A percentile compares a stretch with the other conserved stretches of the same genome.
Evolutionary conservation across 2,113 vertebrate genomes (phyloP).

Genomic region (Kryptolebias marmoratus): DNA sequence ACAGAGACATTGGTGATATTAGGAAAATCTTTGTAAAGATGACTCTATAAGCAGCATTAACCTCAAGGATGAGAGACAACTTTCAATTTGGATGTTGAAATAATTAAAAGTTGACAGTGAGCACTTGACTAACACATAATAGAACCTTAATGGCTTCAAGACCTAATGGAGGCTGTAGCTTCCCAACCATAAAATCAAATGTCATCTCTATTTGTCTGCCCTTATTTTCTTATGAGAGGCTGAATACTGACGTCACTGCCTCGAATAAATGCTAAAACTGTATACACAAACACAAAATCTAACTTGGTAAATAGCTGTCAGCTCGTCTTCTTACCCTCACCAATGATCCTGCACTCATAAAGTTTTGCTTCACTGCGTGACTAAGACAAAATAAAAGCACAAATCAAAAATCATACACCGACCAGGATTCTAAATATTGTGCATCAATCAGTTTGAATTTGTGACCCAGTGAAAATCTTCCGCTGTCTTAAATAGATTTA

Average conservation of each 20-base stretch:
- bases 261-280: conserved; percentile 68
- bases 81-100: conserved; percentile 30
- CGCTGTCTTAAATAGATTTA: conserved; percentile 49
- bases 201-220: conserved; percentile 44
- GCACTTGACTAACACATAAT: conserved; percentile 42
- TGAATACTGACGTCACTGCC: conserved; percentile 41
- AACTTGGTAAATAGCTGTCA: conserved; percentile 32
- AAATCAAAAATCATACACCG: conserved; percentile 28
- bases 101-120: conserved; percentile 16
- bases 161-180: conserved; percentile 53
- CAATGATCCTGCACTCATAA: conserved; percentile 35
- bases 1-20: too few species aligned
- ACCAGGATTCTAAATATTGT: conserved; percentile 49
- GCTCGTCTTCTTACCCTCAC: neutral
- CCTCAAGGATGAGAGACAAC: too few species aligned
- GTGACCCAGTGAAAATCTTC: conserved; percentile 47
- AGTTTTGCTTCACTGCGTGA: conserved; percentile 53
- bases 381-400: conserved; percentile 41
- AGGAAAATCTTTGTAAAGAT: too few species aligned
- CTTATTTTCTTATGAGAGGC: conserved; percentile 54
- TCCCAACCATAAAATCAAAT: conserved; percentile 68
- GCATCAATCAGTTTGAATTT: conserved; percentile 57
- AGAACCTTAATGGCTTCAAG: conserved; percentile 63
- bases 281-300: conserved; percentile 34
- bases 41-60: too few species aligned